A percentile compares a stretch with the other conserved stretches of the same genome.
These are phyloP conservation scores for Anthophora plumipes DNA, from an alignment of 2,888 invertebrate genomes.

Conservation along the genomic window DNA sequence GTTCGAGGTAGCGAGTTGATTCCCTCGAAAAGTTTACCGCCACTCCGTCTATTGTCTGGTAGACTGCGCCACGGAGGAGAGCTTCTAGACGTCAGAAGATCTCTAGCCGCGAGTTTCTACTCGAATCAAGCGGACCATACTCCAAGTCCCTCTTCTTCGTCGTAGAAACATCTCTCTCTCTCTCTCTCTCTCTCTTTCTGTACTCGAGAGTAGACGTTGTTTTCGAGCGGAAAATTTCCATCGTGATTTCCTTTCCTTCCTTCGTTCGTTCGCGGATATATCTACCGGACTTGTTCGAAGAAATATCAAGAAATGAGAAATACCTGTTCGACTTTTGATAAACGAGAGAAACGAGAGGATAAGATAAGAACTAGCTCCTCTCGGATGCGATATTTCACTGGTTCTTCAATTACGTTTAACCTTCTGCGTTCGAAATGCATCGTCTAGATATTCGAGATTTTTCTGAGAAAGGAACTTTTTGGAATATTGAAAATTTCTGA, in stretches of 20 bases:
- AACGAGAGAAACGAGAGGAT: too few species aligned
- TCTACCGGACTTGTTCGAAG: too few species aligned
- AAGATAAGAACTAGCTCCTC: too few species aligned
- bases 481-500: too few species aligned
- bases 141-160: background rate
- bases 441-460: too few species aligned
- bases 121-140: slow-evolving; percentile 25
- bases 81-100: slow-evolving; percentile 17
- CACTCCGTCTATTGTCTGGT: slow-evolving; percentile 28
- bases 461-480: too few species aligned
- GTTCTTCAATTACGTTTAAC: too few species aligned
- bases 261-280: background rate
- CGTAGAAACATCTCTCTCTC: background rate
- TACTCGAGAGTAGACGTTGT: background rate
- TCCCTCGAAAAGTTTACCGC: slow-evolving; percentile 35
- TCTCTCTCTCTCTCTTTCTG: too few species aligned
- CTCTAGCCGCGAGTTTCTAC: slow-evolving; percentile 6
- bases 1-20: background rate
- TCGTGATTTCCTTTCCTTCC: background rate
- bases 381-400: too few species aligned
- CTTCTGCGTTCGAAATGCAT: too few species aligned
- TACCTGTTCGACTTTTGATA: too few species aligned
- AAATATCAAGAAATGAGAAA: too few species aligned
- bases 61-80: background rate
- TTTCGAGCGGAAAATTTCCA: background rate